These are phyloP conservation scores for Drosophila setosimentum DNA, from an alignment of 2,888 invertebrate species.

Conservation along the genomic window DNA sequence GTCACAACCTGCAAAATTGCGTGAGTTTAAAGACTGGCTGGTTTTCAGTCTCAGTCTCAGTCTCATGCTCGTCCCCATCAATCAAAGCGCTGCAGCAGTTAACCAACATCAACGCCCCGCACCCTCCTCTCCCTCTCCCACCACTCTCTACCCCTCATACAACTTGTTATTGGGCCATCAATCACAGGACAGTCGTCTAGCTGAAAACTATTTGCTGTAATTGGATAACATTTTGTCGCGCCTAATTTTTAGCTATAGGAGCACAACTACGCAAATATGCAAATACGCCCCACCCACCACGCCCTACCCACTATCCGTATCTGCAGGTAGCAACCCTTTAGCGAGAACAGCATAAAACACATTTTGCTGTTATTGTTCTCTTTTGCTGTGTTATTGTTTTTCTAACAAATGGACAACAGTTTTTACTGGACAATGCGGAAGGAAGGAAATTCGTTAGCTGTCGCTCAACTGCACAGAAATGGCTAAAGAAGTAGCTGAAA, in stretches of 20 bases:
- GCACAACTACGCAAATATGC: not conserved
- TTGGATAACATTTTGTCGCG: constrained; percentile 55
- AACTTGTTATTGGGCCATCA: constrained; percentile 56
- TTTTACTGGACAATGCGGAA: constrained; percentile 46
- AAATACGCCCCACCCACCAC: not conserved
- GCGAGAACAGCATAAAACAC: constrained; percentile 46
- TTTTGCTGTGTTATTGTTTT: constrained; percentile 51
- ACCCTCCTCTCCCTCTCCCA: not conserved
- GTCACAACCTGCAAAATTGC: constrained; percentile 42
- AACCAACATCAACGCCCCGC: not conserved
- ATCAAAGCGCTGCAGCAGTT: constrained; percentile 29
- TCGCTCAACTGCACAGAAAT: constrained; percentile 20
- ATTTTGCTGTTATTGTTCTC: constrained; percentile 14
- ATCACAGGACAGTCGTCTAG: constrained; percentile 45
- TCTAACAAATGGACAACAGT: constrained; percentile 64
- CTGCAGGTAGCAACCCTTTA: constrained; percentile 51
- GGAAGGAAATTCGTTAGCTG: constrained; percentile 69
- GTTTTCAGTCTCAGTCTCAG: not conserved
- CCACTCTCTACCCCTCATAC: constrained; percentile 19
- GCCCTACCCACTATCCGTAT: not conserved
- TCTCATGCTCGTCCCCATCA: constrained; percentile 34
- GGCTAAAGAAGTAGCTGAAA: constrained; percentile 15
- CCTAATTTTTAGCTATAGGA: constrained; percentile 55
- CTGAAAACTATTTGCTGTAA: constrained; percentile 69
- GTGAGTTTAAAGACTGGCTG: constrained; percentile 16